phyloP scores from a whole-genome alignment of 2,888 invertebrate genomes.

The Pegoplata infirma region DNA sequence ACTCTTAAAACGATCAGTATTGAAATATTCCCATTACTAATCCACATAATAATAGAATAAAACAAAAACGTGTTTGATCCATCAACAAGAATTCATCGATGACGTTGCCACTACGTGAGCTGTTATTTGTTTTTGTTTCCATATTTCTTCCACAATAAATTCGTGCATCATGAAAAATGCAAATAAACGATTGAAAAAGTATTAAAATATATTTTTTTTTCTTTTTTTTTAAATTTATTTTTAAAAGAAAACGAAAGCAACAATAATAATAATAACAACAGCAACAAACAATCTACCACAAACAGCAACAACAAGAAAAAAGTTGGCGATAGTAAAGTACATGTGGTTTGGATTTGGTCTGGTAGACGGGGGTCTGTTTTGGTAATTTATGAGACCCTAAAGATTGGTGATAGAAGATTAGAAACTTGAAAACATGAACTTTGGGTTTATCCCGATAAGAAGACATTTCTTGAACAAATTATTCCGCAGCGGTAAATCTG shows the following conservation, averaged over 20 bases:
- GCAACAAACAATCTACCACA: not conserved
- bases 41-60: too few species aligned
- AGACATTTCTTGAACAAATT: too few species aligned
- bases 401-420: not conserved
- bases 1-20: too few species aligned
- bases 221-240: slow-evolving; percentile 12
- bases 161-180: slow-evolving; percentile 58
- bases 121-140: slow-evolving; percentile 9
- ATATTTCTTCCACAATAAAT: slow-evolving; percentile 24
- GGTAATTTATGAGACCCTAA: not conserved
- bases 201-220: slow-evolving; percentile 18
- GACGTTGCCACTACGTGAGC: slow-evolving; percentile 48
- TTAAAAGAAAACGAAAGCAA: slow-evolving; percentile 50
- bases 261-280: too few species aligned
- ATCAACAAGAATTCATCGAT: slow-evolving; percentile 50
- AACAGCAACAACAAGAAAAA: too few species aligned
- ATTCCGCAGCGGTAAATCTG: too few species aligned
- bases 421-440: too few species aligned
- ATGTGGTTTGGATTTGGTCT: not conserved
- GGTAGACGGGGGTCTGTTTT: not conserved
- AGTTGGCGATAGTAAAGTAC: slow-evolving; percentile 18
- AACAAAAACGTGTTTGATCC: slow-evolving; percentile 34
- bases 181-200: slow-evolving; percentile 46
- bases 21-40: too few species aligned
- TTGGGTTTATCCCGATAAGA: too few species aligned